Base-by-base conservation (phyloP, 2,797 vertebrate species). In the Lutjanus argentimaculatus region DNA sequence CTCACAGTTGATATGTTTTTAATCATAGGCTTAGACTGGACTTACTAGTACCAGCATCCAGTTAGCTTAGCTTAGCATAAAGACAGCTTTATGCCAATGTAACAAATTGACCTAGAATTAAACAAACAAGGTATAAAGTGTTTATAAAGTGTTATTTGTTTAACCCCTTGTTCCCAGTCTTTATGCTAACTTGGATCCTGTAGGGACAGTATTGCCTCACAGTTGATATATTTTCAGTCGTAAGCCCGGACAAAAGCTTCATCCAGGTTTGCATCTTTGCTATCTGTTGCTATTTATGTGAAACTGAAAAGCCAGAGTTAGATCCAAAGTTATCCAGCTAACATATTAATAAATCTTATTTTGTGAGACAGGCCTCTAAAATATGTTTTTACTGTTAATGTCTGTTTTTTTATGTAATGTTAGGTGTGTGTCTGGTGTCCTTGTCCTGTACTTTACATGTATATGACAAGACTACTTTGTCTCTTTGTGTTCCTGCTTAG, bases 321-420 rank as follows among this genome's bases (percentile, higher is more conserved):
- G 22, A 21, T 21, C 16, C 8, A 40, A 66, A 79, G 16, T 48
- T 65, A 52, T 70, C 11, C 42, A 55, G 46, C 9, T 42, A 48
- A 64, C 4, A 42, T 21, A 42, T 43, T 15, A 42, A 25, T 15
- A 42, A 25, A 59, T 36, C 8, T 15, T 57, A 22, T 68, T 88
- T 90, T 85, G 82, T 90, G 83, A 85, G 82, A 85, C 89, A 83
- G 85, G 80, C 83, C 77, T 83, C 43, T 48, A 6, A n/a, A 55
- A 71, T 55, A 8, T 57, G 16, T 40, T 66, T 76, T n/a, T 58
- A 15, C 46, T 65, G 14, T 55, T 55, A 13, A 30, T 71, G 45
- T 70, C 51, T 68, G 21, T 15, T 53, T 48, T 48, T 68, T 62
- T 77, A n/a, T 84, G 43, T 70, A 13, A 49, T 17, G 16, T 45